Base-by-base conservation (phyloP, 1,140 invertebrate genomes). In the Drosophila triauraria region DNA sequence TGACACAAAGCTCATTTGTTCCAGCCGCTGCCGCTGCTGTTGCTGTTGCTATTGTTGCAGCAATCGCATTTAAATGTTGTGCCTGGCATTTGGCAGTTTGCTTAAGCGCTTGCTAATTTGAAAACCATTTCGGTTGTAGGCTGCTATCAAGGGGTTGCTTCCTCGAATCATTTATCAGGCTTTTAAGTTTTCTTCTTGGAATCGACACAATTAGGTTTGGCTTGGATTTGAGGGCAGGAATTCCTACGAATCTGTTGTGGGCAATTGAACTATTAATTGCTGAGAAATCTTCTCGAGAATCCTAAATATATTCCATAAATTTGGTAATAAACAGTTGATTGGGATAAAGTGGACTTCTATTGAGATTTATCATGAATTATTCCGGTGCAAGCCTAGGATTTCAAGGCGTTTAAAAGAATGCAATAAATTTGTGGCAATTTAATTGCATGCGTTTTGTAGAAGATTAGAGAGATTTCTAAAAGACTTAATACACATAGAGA, bases 1-100 rank as follows among this genome's bases (percentile, higher is more conserved):
- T 65, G 54, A 58, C 82, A 67, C 56, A 44, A 61, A 75, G 60
- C 51, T 65, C 83, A 86, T 87, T 86, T 86, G 76, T 87, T 57
- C 25, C 30, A 23, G 5, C 32, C 51, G 40, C 40, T n/a, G 12
- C 27, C 10, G 6, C 13, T 40, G 10, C 47, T 27, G 15, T 60
- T 58, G 51, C 13, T 35, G 38, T 27, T 46, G 54, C 17, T 44
- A 9, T 46, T 58, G 20, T 32, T 42, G 62, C 35, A 43, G 61
- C 48, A 69, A 62, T 79, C 60, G 51, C 44, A 70, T 69, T 72
- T 70, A 61, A 69, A 63, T 70, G 74, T 46, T 78, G 51, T 62
- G 44, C 67, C 30, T 47, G 43, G 51, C 60, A 70, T 63, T 85
- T 71, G 78, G 56, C 82, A 80, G 50, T 63, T 57, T 60, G 54